Evolutionary conservation across 2,113 vertebrate genomes (phyloP).

Genomic region (Vulpes vulpes): DNA sequence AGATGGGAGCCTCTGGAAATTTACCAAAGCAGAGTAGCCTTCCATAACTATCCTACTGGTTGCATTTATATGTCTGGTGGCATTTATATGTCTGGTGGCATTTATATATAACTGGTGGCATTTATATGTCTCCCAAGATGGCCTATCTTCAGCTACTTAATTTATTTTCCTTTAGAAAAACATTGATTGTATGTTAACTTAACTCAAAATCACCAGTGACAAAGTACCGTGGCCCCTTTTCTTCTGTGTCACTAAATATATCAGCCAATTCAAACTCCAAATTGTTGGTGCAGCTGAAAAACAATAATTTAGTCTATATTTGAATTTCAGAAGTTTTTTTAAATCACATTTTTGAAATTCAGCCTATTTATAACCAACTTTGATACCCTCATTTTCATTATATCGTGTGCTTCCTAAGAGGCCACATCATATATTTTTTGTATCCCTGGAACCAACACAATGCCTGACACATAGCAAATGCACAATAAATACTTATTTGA

Average conservation of each 20-base stretch:
- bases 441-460: not conserved
- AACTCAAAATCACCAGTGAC: not conserved
- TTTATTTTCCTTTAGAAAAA: constrained; percentile 22
- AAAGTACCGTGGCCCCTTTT: not conserved
- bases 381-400: not conserved
- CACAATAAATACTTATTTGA: not conserved
- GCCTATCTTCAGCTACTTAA: not conserved
- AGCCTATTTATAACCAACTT: not conserved
- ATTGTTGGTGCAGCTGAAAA: not conserved
- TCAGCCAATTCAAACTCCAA: not conserved
- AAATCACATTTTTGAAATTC: not conserved
- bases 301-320: constrained; percentile 14
- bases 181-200: not conserved
- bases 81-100: not conserved
- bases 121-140: not conserved
- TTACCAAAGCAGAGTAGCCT: not conserved
- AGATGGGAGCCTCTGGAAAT: not conserved
- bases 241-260: not conserved
- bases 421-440: not conserved
- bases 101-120: not conserved
- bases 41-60: not conserved
- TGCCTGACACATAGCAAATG: not conserved
- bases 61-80: not conserved
- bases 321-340: not conserved
- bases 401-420: not conserved